Evolutionary conservation across 2,113 vertebrate species (phyloP).

Genomic region (Cervus canadensis): DNA sequence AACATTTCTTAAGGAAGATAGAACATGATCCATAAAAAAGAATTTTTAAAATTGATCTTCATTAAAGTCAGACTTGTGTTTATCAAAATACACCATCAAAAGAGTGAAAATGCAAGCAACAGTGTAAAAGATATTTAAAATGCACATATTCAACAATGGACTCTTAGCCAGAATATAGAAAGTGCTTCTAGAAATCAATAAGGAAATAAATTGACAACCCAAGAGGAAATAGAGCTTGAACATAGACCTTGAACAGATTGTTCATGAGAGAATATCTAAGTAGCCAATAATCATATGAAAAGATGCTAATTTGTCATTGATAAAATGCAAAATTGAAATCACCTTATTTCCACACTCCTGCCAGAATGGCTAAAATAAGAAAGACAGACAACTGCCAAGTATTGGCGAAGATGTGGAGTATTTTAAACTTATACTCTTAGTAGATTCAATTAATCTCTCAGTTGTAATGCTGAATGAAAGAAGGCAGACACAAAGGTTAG

Average conservation of each 20-base stretch:
- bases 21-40: background rate
- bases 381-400: background rate
- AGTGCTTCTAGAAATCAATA: background rate
- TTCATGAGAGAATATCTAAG: background rate
- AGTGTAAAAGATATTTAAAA: background rate
- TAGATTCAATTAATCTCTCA: background rate
- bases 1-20: background rate
- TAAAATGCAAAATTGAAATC: background rate
- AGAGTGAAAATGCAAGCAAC: background rate
- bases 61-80: background rate
- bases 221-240: background rate
- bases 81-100: background rate
- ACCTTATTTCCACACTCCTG: background rate
- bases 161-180: background rate
- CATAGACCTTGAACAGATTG: background rate
- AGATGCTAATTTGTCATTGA: background rate
- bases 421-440: background rate
- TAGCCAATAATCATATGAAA: background rate
- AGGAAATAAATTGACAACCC: background rate
- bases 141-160: background rate
- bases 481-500: background rate
- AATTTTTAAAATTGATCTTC: background rate
- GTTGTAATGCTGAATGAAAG: background rate
- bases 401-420: background rate
- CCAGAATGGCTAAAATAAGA: background rate